These are phyloP conservation scores for Macaca nemestrina DNA, from an alignment of 2,113 vertebrate species.

Conservation along the genomic window DNA sequence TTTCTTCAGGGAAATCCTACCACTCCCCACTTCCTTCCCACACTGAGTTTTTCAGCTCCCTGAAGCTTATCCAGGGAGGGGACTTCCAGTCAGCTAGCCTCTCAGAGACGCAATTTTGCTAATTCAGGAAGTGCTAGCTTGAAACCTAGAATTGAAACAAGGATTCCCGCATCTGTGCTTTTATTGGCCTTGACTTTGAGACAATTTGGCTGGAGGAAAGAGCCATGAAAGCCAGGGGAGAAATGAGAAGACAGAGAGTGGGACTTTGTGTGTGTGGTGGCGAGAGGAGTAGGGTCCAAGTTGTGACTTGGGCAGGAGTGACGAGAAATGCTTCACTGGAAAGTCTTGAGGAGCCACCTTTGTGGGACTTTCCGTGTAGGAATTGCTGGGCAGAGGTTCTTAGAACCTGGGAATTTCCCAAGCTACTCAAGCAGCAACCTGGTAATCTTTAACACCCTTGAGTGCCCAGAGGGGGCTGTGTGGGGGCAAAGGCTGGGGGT, in stretches of 20 bases:
- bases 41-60: neutral
- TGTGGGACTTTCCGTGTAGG: conserved; percentile 71
- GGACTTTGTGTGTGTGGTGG: neutral
- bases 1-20: conserved; percentile 16
- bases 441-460: neutral
- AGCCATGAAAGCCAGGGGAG: neutral
- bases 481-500: neutral
- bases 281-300: neutral
- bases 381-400: conserved; percentile 56
- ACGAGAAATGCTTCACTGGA: neutral
- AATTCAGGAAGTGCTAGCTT: conserved; percentile 51
- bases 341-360: conserved; percentile 13
- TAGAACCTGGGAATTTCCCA: conserved; percentile 76
- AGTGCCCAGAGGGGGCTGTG: neutral
- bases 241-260: neutral
- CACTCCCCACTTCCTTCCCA: conserved; percentile 42
- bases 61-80: neutral
- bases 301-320: neutral
- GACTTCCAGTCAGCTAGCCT: conserved; percentile 56
- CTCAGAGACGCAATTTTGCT: neutral
- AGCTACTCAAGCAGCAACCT: neutral
- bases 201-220: neutral
- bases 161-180: conserved; percentile 54
- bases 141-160: conserved; percentile 27
- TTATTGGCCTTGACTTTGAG: conserved; percentile 44